These are phyloP conservation scores for Lepisosteus oculatus DNA, from an alignment of 2,113 vertebrate species.

Conservation along the genomic window DNA sequence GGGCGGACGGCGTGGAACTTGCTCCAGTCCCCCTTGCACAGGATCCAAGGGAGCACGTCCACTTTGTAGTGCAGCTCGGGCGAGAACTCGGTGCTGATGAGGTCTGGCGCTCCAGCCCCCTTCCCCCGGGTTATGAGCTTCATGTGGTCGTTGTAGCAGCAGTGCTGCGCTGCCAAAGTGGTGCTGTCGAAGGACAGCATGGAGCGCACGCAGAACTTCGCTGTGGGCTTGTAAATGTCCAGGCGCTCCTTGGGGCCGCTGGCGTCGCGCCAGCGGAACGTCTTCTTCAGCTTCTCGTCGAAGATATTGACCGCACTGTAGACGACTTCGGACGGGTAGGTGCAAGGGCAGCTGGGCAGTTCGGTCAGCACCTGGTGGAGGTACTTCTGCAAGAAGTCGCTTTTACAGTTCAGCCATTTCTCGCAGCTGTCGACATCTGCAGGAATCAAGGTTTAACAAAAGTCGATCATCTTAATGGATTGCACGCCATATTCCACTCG, in stretches of 20 bases:
- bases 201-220: constrained; percentile 81
- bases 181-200: constrained; percentile 73
- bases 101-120: constrained; percentile 79
- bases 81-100: constrained; percentile 87
- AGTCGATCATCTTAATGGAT: too few species aligned
- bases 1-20: constrained; percentile 77
- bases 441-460: neutral
- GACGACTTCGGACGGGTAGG: constrained; percentile 71
- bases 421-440: constrained; percentile 89
- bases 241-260: constrained; percentile 79
- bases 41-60: constrained; percentile 87
- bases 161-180: constrained; percentile 83
- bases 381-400: constrained; percentile 83
- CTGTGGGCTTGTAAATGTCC: constrained; percentile 86
- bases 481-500: too few species aligned
- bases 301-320: constrained; percentile 71
- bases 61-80: constrained; percentile 90
- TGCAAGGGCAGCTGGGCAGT: constrained; percentile 86
- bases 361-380: constrained; percentile 76
- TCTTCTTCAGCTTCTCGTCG: constrained; percentile 66
- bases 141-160: constrained; percentile 78
- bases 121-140: constrained; percentile 85
- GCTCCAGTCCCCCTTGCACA: constrained; percentile 94
- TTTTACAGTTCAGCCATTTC: constrained; percentile 92
- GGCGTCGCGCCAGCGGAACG: constrained; percentile 82